Evolutionary conservation across 2,113 vertebrate genomes (phyloP), one percentile per base, ranked within the genome.

Genomic region (Chaetops frenatus): DNA sequence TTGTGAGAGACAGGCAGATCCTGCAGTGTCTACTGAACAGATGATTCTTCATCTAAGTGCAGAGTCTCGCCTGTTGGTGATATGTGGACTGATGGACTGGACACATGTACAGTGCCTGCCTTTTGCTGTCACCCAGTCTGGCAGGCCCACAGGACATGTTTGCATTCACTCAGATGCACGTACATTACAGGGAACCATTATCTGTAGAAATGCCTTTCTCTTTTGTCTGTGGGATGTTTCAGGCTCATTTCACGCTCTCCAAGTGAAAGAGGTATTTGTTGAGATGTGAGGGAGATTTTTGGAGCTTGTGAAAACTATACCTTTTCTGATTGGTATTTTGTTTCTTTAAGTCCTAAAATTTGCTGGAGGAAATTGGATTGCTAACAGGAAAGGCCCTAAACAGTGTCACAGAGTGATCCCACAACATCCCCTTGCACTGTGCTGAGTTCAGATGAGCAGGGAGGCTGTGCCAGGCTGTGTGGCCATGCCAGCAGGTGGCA

Each of bases 401-500:
- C 3, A 8, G 3, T 33, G 42, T 18, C 16, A 67, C 40, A 50
- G 81, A 56, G 23, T 13, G 21, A 61, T 57, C 27, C 11, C 5
- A 2, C 15, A 74, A 27, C 57, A 35, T 61, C 25, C 28, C 15
- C 31, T 72, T 0, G 0, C 16, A 2, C 18, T 8, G 24, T 50
- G 50, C 36, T 72, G 42, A 78, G 15, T 36, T 60, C 14, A 35
- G 35, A n/a, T 18, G 24, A 24, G 1, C 10, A 6, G 40, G 45
- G 50, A 54, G 33, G 20, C 36, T 51, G 23, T 51, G 20, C 16
- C 27, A 4, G 48, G 50, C 48, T 64, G 35, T 53, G 48, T 42
- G 35, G 69, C 29, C 0, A 0, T 90, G 90, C 94, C 97, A 96
- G 92, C 92, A 97, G 96, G 80, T 97, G 96, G 96, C 81, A 94